Percentiles rank a stretch among this genome's conserved stretches.
These are phyloP conservation scores for Drosophila nebulosa DNA, from an alignment of 1,140 invertebrate genomes.

Conservation along the genomic window DNA sequence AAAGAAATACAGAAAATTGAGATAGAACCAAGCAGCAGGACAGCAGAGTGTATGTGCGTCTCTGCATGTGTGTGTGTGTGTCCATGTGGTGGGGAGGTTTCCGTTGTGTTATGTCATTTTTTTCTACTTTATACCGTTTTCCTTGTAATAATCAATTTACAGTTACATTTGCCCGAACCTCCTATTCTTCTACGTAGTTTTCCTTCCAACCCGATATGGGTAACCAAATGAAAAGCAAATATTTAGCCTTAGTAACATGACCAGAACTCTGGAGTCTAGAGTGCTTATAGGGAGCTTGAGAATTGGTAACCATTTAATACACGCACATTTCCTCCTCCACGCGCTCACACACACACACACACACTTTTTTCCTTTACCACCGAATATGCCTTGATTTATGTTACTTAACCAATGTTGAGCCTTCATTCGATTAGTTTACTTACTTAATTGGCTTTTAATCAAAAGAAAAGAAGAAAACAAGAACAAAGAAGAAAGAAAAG, in stretches of 20 bases:
- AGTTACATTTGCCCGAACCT: slow-evolving; percentile 32
- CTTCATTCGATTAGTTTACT: slow-evolving; percentile 27
- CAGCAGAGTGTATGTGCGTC: slow-evolving; percentile 17
- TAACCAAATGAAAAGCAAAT: slow-evolving; percentile 73
- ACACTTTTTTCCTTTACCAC: not conserved
- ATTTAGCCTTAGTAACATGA: slow-evolving; percentile 54
- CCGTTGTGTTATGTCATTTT: not conserved
- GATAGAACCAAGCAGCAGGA: slow-evolving; percentile 12
- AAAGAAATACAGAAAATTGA: not conserved
- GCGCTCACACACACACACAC: slow-evolving; percentile 24
- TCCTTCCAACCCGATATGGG: slow-evolving; percentile 14
- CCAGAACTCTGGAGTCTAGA: slow-evolving; percentile 13
- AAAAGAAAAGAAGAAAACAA: slow-evolving; percentile 4
- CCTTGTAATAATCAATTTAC: slow-evolving; percentile 69
- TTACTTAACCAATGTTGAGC: slow-evolving; percentile 28
- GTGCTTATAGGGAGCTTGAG: not conserved
- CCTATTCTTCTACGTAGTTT: not conserved
- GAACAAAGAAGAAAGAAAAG: not conserved
- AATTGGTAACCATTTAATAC: slow-evolving; percentile 12
- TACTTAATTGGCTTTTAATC: slow-evolving; percentile 57
- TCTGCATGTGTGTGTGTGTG: slow-evolving; percentile 8
- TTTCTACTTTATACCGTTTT: slow-evolving; percentile 27
- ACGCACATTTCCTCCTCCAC: slow-evolving; percentile 28
- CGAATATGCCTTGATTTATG: slow-evolving; percentile 49
- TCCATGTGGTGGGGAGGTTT: not conserved